Percentiles rank a stretch among this genome's conserved stretches.
Evolutionary conservation across 2,113 vertebrate genomes (phyloP).

Genomic region (Amblyornis subalaris): DNA sequence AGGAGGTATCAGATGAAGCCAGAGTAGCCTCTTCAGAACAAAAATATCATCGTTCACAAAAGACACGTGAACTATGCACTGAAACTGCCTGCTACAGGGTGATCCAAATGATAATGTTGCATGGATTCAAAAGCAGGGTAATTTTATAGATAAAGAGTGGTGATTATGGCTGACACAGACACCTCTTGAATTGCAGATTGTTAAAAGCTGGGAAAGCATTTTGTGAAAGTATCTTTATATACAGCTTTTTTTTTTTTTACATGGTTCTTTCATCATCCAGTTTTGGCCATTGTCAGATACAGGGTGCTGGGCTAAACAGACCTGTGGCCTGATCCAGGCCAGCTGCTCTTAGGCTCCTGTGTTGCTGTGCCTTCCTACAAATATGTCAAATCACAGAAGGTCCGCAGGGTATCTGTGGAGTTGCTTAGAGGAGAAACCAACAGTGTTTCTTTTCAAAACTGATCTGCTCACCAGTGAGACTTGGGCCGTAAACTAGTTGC

Average conservation of each 20-base stretch:
- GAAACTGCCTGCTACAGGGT: not conserved
- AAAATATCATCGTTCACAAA: not conserved
- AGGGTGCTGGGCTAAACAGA: not conserved
- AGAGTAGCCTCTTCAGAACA: fast-evolving
- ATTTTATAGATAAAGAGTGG: fast-evolving
- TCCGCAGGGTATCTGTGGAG: not conserved
- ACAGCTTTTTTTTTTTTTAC: not conserved
- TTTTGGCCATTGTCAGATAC: not conserved
- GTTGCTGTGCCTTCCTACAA: constrained; percentile 2
- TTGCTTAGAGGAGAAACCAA: not conserved
- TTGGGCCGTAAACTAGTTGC: not conserved
- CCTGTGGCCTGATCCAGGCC: not conserved
- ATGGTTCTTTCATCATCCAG: not conserved
- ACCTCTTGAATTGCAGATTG: not conserved
- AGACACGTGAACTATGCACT: not conserved
- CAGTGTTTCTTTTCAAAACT: not conserved
- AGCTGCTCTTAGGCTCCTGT: not conserved
- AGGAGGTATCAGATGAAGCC: not conserved
- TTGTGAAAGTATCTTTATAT: not conserved
- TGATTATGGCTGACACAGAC: not conserved
- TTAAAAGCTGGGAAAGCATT: not conserved
- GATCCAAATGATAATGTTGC: not conserved
- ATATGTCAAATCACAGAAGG: not conserved
- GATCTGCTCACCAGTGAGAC: not conserved
- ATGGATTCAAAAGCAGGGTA: not conserved